These are phyloP conservation scores for Drosophila seclusa DNA, from an alignment of 2,888 invertebrate species.

Conservation along the genomic window DNA sequence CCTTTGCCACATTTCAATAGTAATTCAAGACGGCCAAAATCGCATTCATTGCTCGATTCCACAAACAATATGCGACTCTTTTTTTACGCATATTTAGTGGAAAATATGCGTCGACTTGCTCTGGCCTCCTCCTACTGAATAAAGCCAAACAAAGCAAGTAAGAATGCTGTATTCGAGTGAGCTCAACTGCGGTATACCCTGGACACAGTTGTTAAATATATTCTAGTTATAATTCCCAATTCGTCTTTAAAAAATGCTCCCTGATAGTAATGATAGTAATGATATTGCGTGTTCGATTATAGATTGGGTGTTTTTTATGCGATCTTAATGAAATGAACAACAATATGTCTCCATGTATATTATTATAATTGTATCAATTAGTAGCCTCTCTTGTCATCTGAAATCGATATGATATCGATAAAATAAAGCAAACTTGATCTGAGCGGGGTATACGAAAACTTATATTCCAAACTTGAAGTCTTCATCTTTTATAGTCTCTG, in stretches of 20 bases:
- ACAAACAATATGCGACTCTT: slow-evolving; percentile 22
- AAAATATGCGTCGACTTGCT: slow-evolving; percentile 21
- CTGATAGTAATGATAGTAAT: too few species aligned
- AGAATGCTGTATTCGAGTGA: background rate
- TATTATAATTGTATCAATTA: background rate
- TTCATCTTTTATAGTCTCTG: background rate
- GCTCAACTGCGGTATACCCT: background rate
- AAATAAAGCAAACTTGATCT: background rate
- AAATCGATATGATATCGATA: background rate
- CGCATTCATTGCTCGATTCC: slow-evolving; percentile 58
- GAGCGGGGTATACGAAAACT: too few species aligned
- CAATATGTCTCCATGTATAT: background rate
- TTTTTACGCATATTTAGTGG: slow-evolving; percentile 60
- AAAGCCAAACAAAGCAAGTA: slow-evolving; percentile 11
- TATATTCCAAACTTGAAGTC: background rate
- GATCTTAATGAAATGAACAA: background rate
- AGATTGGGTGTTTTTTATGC: background rate
- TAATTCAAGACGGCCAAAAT: slow-evolving; percentile 65
- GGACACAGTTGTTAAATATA: background rate
- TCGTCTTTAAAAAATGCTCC: background rate
- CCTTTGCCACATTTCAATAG: slow-evolving; percentile 55
- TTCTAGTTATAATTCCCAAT: background rate
- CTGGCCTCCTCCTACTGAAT: background rate
- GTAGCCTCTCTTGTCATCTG: background rate
- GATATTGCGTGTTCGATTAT: background rate